These are phyloP conservation scores for Spinibarbus caldwelli DNA, from an alignment of 2,797 vertebrate species.

Conservation along the genomic window DNA sequence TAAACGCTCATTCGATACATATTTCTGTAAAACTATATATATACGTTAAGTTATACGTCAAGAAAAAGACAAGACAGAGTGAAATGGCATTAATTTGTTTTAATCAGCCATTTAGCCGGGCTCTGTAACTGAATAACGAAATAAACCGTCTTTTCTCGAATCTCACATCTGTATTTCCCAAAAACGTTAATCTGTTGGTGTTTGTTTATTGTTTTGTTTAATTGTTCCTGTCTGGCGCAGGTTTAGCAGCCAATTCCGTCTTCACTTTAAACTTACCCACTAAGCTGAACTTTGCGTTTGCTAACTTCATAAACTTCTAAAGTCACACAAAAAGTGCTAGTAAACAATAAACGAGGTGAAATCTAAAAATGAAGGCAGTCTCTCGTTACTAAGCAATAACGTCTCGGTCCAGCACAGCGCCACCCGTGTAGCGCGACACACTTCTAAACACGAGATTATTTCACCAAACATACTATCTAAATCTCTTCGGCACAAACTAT, in stretches of 20 bases:
- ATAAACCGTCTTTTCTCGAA: background rate
- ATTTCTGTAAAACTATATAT: background rate
- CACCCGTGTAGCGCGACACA: slow-evolving; percentile 64
- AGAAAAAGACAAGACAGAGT: background rate
- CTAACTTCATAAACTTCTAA: slow-evolving; percentile 43
- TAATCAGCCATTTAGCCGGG: background rate
- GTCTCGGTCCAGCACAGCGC: slow-evolving; percentile 65
- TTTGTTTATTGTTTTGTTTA: slow-evolving; percentile 47
- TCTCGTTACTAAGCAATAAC: slow-evolving; percentile 38
- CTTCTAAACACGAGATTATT: slow-evolving; percentile 65
- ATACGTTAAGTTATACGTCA: background rate
- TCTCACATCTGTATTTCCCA: background rate
- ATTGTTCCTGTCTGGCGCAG: slow-evolving; percentile 42
- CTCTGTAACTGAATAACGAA: slow-evolving; percentile 9
- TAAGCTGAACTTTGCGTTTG: slow-evolving; percentile 25
- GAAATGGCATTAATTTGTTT: background rate
- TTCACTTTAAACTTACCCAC: slow-evolving; percentile 6
- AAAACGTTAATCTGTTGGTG: background rate
- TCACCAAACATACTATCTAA: slow-evolving; percentile 60
- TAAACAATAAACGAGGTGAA: slow-evolving; percentile 4
- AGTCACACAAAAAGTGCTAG: background rate
- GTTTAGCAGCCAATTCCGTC: background rate
- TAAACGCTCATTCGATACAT: background rate
- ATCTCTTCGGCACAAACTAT: slow-evolving; percentile 37
- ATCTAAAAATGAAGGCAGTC: slow-evolving; percentile 10